These are phyloP conservation scores for Cordilura impudica DNA, from an alignment of 2,888 invertebrate species.

Conservation along the genomic window DNA sequence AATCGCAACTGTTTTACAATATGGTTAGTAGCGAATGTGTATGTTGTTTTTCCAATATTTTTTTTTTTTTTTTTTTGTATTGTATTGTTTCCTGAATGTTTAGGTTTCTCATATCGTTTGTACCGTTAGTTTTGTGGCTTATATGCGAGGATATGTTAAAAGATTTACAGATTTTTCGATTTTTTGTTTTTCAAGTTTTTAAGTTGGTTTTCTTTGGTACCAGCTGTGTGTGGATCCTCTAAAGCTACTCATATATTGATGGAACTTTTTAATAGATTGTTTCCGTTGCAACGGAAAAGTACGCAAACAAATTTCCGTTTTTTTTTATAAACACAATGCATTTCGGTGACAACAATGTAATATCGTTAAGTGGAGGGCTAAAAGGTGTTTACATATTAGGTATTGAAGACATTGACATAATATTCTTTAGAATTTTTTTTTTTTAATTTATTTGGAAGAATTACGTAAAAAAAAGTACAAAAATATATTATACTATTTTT, in stretches of 20 bases:
- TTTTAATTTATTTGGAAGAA: no score
- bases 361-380: background rate
- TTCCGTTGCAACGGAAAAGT: slow-evolving; percentile 61
- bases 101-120: slow-evolving; percentile 30
- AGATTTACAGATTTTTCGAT: slow-evolving; percentile 55
- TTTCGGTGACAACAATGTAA: slow-evolving; percentile 47
- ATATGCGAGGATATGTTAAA: slow-evolving; percentile 67
- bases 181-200: slow-evolving; percentile 9
- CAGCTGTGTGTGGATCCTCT: slow-evolving; percentile 37
- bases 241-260: slow-evolving; percentile 59
- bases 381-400: slow-evolving; percentile 23
- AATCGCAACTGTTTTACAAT: slow-evolving; percentile 72
- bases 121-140: slow-evolving; percentile 72
- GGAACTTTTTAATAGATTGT: slow-evolving; percentile 67
- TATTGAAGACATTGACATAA: no score
- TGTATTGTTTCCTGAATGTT: slow-evolving; percentile 47
- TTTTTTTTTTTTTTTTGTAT: slow-evolving; percentile 20
- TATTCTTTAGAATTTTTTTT: no score
- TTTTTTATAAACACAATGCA: slow-evolving; percentile 3
- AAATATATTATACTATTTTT: no score
- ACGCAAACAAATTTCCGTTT: slow-evolving; percentile 29
- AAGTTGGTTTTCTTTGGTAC: slow-evolving; percentile 20
- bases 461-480: no score
- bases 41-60: background rate
- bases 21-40: slow-evolving; percentile 29